phyloP scores from a whole-genome alignment of 2,113 vertebrate species.

The Bubo blakistoni region DNA sequence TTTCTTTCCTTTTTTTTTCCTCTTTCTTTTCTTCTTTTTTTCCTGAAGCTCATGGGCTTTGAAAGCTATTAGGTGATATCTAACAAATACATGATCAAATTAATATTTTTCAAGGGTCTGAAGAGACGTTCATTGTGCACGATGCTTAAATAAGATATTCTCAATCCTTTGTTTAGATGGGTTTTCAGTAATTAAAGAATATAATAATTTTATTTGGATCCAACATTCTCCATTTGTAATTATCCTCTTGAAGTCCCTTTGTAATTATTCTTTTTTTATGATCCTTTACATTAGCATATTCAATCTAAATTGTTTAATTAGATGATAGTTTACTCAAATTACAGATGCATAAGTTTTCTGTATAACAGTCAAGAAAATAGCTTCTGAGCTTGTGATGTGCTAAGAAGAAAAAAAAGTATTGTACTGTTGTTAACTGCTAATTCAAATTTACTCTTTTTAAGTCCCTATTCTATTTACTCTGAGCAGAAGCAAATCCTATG shows the following conservation, averaged over 20 bases:
- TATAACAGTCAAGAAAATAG: constrained; percentile 37
- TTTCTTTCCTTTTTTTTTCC: background rate
- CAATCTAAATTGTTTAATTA: constrained; percentile 74
- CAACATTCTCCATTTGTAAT: constrained; percentile 65
- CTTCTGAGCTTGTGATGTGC: constrained; percentile 29
- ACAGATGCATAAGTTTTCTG: constrained; percentile 62
- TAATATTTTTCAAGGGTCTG: constrained; percentile 30
- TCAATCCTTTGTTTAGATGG: constrained; percentile 46
- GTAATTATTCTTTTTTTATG: constrained; percentile 63
- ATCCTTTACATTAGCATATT: constrained; percentile 68
- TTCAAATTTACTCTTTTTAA: background rate
- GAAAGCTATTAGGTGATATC: background rate
- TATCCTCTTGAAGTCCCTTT: constrained; percentile 69
- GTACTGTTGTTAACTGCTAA: background rate
- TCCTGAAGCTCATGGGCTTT: background rate
- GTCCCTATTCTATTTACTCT: background rate
- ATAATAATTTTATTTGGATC: constrained; percentile 57
- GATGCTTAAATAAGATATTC: constrained; percentile 59
- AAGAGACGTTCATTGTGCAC: background rate
- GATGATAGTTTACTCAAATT: constrained; percentile 67
- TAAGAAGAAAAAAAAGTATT: background rate
- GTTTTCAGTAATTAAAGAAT: constrained; percentile 70
- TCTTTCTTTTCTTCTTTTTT: rapidly evolving
- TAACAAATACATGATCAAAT: constrained; percentile 2
- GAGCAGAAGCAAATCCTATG: background rate